Evolutionary conservation across 2,888 invertebrate species (phyloP), one percentile per base, ranked within the genome.

Genomic region (Diabrotica balteata): DNA sequence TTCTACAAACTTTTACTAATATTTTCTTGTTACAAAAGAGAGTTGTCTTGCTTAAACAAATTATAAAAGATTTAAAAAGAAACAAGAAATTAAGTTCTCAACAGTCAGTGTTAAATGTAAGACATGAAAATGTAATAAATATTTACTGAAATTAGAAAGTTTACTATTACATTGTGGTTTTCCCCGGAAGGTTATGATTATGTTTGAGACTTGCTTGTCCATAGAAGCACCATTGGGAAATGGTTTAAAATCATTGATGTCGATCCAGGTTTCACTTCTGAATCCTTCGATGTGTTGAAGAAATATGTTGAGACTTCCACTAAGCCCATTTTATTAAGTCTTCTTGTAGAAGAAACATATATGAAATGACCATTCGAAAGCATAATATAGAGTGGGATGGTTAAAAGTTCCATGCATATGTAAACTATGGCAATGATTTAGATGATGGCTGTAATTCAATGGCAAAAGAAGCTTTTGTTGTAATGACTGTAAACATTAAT

Each of bases 181-280:
- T 2, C 17, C 17, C 17, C 17, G 17, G 2, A 17, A 17, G 17
- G 17, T 17, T 17, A 17, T 17, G 17, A 17, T 17, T 17, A 17
- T 17, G 17, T 83, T 80, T 71, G 67, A 78, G 10, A 75, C 75
- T 7, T 68, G 68, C 62, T 66, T 81, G 11, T 81, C 82, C 32
- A n/a, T n/a, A n/a, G n/a, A n/a, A n/a, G n/a, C 77, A 80, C 79
- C 4, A 73, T 82, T 7, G 69, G 75, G 49, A 79, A 75, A 47
- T 83, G 81, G n/a, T n/a, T n/a, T n/a, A n/a, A n/a, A 45, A 70
- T 68, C 8, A 68, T 80, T 43, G 73, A 80, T 69, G 79, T 75
- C 7, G 60, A 75, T 7, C 80, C 81, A 7, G 81, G 81, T 5
- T 80, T 82, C 66, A 76, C 63, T 52, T 66, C 11, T 17, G 17